Evolutionary conservation across 2,113 vertebrate species (phyloP).

Genomic region (Cairina moschata): DNA sequence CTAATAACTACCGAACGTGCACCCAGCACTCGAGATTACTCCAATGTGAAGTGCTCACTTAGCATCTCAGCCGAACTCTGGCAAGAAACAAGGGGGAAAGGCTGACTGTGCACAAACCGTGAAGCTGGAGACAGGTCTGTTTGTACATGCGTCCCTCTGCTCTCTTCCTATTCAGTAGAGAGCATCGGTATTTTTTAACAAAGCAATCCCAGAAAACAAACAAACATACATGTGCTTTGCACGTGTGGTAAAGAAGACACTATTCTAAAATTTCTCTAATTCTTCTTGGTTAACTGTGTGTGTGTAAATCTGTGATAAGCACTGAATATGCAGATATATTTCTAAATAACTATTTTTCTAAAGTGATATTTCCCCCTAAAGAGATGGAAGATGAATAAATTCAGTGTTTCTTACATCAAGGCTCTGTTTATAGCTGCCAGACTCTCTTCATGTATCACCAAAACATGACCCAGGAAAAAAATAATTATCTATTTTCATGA

Average conservation of each 20-base stretch:
- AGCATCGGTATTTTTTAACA: neutral
- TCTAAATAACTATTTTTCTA: neutral
- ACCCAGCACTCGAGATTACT: neutral
- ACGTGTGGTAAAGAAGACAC: neutral
- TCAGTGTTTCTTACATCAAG: rapidly evolving
- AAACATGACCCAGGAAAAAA: neutral
- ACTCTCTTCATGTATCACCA: neutral
- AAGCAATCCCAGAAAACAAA: neutral
- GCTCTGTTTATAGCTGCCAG: neutral
- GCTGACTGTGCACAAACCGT: neutral
- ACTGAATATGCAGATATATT: neutral
- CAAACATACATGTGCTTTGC: neutral
- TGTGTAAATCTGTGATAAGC: neutral
- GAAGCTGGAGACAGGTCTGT: neutral
- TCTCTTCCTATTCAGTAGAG: neutral
- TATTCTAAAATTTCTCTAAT: neutral
- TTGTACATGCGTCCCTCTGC: neutral
- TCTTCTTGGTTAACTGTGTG: neutral
- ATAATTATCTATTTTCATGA: neutral
- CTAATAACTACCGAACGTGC: neutral
- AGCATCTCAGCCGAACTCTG: neutral
- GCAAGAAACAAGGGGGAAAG: neutral
- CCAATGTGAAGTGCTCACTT: neutral
- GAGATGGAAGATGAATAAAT: neutral
- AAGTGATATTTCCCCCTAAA: neutral